These are phyloP conservation scores for Apoderus coryli DNA, from an alignment of 2,888 invertebrate genomes.

Conservation along the genomic window DNA sequence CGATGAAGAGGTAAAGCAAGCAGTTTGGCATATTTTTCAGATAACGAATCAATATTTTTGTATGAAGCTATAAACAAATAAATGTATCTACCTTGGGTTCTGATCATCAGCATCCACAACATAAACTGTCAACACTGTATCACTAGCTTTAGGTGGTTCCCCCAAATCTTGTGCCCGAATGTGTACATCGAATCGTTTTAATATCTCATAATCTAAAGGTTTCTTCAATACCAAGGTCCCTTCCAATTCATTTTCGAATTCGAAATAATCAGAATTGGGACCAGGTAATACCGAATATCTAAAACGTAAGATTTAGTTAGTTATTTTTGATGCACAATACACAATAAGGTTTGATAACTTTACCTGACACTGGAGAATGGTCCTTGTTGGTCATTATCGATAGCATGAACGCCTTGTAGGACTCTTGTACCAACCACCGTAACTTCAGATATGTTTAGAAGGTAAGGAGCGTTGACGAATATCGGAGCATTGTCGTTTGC, in stretches of 20 bases:
- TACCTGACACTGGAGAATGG: conserved; percentile 65
- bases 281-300: conserved; percentile 64
- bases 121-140: conserved; percentile 59
- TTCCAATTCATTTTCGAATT: conserved; percentile 74
- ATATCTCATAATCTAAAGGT: conserved; percentile 69
- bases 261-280: conserved; percentile 64
- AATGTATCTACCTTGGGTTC: conserved; percentile 52
- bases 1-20: no score
- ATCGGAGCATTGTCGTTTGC: conserved; percentile 82
- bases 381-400: conserved; percentile 76
- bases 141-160: conserved; percentile 59
- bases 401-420: conserved; percentile 61
- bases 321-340: no score
- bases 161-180: conserved; percentile 71
- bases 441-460: conserved; percentile 72
- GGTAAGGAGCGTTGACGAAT: conserved; percentile 70
- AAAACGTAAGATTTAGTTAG: conserved; percentile 22
- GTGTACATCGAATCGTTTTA: conserved; percentile 61
- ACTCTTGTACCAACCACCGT: conserved; percentile 55
- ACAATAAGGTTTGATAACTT: no score
- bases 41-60: no score
- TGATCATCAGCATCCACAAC: conserved; percentile 85
- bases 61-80: no score
- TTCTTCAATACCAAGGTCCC: conserved; percentile 67
- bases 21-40: no score